phyloP scores from a whole-genome alignment of 2,113 vertebrate species.

The Holacanthus passer region DNA sequence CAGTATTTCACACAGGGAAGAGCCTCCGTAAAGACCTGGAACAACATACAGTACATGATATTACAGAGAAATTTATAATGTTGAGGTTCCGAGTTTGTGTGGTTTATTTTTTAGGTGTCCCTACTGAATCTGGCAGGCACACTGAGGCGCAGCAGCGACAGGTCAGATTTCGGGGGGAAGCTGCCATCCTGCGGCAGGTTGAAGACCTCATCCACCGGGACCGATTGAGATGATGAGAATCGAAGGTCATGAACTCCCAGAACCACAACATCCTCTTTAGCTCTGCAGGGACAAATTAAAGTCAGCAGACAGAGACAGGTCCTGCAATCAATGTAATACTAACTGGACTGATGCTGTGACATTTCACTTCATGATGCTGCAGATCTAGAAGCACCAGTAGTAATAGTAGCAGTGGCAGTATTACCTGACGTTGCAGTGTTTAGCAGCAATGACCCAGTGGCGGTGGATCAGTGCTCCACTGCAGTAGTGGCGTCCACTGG shows the following conservation, averaged over 20 bases:
- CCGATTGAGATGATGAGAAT: conserved; percentile 41
- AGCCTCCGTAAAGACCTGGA: neutral
- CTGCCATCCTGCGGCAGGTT: conserved; percentile 27
- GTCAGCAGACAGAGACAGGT: neutral
- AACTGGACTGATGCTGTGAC: neutral
- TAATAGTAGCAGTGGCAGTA: too few relatives aligned
- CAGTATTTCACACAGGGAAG: neutral
- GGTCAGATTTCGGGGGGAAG: conserved; percentile 71
- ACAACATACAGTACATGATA: neutral
- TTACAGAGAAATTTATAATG: neutral
- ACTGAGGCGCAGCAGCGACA: conserved; percentile 74
- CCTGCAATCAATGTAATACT: neutral
- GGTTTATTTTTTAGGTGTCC: neutral
- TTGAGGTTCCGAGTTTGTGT: neutral
- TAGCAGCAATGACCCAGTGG: conserved; percentile 75
- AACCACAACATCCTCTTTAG: conserved; percentile 64
- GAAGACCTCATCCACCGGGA: conserved; percentile 68
- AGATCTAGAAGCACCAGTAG: neutral
- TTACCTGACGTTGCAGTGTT: conserved; percentile 53
- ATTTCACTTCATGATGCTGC: too few relatives aligned
- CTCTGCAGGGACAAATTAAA: conserved; percentile 37
- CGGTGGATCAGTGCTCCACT: conserved; percentile 84
- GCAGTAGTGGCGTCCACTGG: conserved; percentile 79
- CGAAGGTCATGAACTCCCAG: conserved; percentile 75
- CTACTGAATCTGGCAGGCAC: conserved; percentile 65